Conservation (phyloP, 53 echinoderm and acorn worm genomes). For the Echinarachnius parma region DNA sequence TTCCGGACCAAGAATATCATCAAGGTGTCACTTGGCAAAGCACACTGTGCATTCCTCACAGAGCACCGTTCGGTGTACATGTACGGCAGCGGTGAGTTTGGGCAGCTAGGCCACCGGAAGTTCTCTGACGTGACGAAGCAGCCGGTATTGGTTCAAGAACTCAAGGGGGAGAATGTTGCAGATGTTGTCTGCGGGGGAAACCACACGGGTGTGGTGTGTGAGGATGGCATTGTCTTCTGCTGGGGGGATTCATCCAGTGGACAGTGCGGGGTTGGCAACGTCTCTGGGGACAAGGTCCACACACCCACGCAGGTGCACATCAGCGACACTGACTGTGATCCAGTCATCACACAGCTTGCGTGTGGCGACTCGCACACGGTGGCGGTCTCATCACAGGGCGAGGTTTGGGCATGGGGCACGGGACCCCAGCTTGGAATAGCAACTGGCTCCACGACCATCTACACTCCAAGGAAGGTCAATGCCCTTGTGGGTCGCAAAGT, state of each 20-base stretch:
- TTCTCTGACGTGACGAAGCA: conserved; percentile 90
- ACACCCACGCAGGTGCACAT: conserved; percentile 80
- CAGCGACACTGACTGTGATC: conserved; percentile 77
- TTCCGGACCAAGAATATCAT: conserved; percentile 81
- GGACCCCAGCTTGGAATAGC: conserved; percentile 92
- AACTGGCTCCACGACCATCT: conserved; percentile 70
- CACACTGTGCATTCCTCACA: conserved; percentile 86
- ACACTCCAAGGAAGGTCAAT: conserved; percentile 74
- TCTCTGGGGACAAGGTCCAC: conserved; percentile 64
- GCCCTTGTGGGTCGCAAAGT: conserved; percentile 85
- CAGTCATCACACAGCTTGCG: conserved; percentile 78
- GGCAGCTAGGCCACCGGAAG: conserved; percentile 92
- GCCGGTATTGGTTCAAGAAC: conserved; percentile 79
- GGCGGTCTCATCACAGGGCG: conserved; percentile 73
- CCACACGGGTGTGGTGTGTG: conserved; percentile 91
- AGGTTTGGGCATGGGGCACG: conserved; percentile 96
- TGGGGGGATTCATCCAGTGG: conserved; percentile 92
- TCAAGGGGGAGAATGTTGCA: conserved; percentile 91
- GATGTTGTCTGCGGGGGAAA: conserved; percentile 95
- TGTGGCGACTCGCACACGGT: conserved; percentile 92
- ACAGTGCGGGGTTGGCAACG: conserved; percentile 75
- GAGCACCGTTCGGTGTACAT: conserved; percentile 84
- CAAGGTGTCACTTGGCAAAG: conserved; percentile 87
- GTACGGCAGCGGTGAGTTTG: conserved; percentile 76
- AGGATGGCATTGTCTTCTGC: conserved; percentile 97